Percentiles rank a stretch among this genome's conserved stretches.
phyloP scores from a whole-genome alignment of 2,888 invertebrate species.

The Ligdia adustata region DNA sequence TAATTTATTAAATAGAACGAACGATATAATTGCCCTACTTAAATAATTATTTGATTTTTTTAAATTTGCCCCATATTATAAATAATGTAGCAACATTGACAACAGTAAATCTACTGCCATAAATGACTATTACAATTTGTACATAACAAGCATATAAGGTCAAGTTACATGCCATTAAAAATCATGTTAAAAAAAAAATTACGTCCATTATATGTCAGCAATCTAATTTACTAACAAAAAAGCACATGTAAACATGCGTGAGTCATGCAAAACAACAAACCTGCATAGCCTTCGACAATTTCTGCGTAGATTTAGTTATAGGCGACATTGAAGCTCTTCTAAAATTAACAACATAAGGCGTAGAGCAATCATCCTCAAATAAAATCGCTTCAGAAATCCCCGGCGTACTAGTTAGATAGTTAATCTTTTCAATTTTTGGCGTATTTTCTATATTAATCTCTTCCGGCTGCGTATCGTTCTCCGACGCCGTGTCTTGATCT shows the following conservation, averaged over 20 bases:
- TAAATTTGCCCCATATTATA: no score
- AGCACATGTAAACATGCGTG: slow-evolving; percentile 33
- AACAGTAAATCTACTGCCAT: no score
- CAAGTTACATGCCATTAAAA: no score
- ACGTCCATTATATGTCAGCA: no score
- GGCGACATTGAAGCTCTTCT: slow-evolving; percentile 93
- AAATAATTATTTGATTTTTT: no score
- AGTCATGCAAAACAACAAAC: slow-evolving; percentile 75
- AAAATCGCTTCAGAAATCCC: slow-evolving; percentile 58
- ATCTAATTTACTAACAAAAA: slow-evolving; percentile 8
- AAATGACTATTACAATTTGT: no score
- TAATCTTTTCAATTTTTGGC: slow-evolving; percentile 55
- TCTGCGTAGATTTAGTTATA: slow-evolving; percentile 93
- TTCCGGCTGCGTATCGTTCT: slow-evolving; percentile 37
- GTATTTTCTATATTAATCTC: slow-evolving; percentile 46
- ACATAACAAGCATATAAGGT: no score
- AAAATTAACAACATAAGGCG: slow-evolving; percentile 73
- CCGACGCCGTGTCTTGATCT: slow-evolving; percentile 62
- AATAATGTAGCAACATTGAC: no score
- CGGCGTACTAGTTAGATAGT: slow-evolving; percentile 77
- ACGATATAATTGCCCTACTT: no score
- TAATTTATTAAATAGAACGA: no score
- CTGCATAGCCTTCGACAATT: slow-evolving; percentile 95
- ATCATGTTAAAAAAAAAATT: no score
- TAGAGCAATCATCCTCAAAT: slow-evolving; percentile 62